A percentile compares a stretch with the other conserved stretches of the same genome.
These are phyloP conservation scores for Psittacus erithacus DNA, from an alignment of 2,113 vertebrate species.

Conservation along the genomic window DNA sequence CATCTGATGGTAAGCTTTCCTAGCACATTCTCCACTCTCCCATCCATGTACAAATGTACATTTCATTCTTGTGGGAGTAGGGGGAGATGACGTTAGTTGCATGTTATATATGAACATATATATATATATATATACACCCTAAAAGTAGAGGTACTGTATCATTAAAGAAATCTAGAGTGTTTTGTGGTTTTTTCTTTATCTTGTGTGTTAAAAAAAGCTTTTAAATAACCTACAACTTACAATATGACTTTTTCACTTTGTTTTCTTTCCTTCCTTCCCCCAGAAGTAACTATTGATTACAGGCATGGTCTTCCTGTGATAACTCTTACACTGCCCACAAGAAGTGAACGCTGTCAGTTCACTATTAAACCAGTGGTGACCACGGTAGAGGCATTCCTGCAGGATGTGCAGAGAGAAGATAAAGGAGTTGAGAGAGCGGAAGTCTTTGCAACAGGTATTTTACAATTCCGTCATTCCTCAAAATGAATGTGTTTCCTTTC, in stretches of 20 bases:
- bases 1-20: constrained; percentile 73
- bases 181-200: not conserved
- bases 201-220: not conserved
- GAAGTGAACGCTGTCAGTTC: constrained; percentile 88
- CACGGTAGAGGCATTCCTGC: constrained; percentile 83
- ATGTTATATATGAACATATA: not conserved
- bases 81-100: not conserved
- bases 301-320: constrained; percentile 86
- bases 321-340: constrained; percentile 86
- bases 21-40: not conserved
- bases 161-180: not conserved
- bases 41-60: not conserved
- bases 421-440: constrained; percentile 76
- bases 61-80: not conserved
- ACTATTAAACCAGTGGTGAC: constrained; percentile 84
- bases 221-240: not conserved
- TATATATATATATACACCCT: not conserved
- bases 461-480: not conserved
- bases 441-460: constrained; percentile 78
- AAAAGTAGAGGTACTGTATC: not conserved
- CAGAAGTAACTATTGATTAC: constrained; percentile 83
- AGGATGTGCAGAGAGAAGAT: constrained; percentile 85
- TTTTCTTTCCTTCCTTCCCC: not conserved
- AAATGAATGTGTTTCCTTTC: not conserved
- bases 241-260: not conserved